Evolutionary conservation across 2,888 invertebrate species (phyloP).

Genomic region (Daptonema setosum): DNA sequence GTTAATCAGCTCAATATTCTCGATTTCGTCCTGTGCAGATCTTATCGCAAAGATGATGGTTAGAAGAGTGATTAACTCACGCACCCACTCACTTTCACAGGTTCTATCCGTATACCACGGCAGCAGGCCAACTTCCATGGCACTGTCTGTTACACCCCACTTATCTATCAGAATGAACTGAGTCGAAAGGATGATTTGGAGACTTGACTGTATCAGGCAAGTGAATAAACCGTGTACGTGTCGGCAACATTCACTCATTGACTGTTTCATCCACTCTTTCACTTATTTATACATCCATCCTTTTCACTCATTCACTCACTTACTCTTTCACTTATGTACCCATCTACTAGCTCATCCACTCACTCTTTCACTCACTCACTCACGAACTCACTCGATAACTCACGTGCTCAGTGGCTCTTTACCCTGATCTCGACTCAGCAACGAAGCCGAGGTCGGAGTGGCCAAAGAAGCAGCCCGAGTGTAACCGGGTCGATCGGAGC

Average conservation of each 20-base stretch:
- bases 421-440: neutral
- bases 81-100: too few relatives aligned
- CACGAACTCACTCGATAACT: too few relatives aligned
- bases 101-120: neutral
- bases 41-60: neutral
- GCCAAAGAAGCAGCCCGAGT: neutral
- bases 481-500: neutral
- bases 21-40: neutral
- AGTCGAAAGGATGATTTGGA: neutral
- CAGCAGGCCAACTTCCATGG: neutral
- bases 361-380: too few relatives aligned
- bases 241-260: too few relatives aligned
- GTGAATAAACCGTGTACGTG: neutral
- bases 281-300: too few relatives aligned
- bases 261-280: too few relatives aligned
- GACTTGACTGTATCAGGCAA: neutral
- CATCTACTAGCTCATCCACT: too few relatives aligned
- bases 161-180: neutral
- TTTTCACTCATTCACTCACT: too few relatives aligned
- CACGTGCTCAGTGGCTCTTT: too few relatives aligned
- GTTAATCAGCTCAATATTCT: neutral
- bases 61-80: too few relatives aligned
- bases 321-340: too few relatives aligned
- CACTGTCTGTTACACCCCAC: neutral
- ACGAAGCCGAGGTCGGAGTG: neutral